phyloP scores from a whole-genome alignment of 2,888 invertebrate species.

The Tribolium freemani region DNA sequence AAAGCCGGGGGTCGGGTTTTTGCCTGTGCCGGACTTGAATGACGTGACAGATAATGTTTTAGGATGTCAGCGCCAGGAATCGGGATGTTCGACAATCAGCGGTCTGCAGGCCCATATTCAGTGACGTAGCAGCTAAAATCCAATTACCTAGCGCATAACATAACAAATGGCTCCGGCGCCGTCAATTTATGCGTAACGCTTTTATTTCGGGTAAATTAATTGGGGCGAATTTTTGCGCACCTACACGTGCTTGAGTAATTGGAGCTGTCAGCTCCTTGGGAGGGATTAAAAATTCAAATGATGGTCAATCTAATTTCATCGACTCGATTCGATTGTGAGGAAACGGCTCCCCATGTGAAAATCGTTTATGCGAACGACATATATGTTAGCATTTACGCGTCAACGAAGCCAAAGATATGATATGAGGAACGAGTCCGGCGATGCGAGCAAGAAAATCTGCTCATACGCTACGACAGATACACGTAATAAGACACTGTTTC shows the following conservation, averaged over 20 bases:
- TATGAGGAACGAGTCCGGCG: conserved; percentile 53
- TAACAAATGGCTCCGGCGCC: conserved; percentile 49
- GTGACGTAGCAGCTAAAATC: conserved; percentile 49
- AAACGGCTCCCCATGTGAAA: conserved; percentile 43
- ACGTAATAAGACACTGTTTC: conserved; percentile 51
- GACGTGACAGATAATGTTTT: conserved; percentile 41
- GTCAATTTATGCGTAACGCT: conserved; percentile 50
- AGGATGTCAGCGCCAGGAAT: conserved; percentile 38
- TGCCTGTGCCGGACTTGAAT: conserved; percentile 8
- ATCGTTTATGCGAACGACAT: conserved; percentile 50
- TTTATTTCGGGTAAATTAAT: conserved; percentile 39
- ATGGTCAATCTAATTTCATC: conserved; percentile 30
- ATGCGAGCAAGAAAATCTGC: conserved; percentile 51
- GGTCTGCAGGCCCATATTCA: conserved; percentile 15
- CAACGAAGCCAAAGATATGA: conserved; percentile 50
- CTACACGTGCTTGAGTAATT: conserved; percentile 40
- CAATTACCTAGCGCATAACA: conserved; percentile 53
- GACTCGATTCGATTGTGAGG: conserved; percentile 17
- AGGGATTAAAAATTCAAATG: conserved; percentile 25
- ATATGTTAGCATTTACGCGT: conserved; percentile 53
- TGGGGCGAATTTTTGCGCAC: conserved; percentile 21
- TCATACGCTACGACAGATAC: conserved; percentile 55
- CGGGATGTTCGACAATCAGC: conserved; percentile 38
- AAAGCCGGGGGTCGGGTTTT: background rate
- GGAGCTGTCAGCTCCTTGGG: conserved; percentile 40